These are phyloP conservation scores for Julus scandinavius DNA, from an alignment of 2,888 invertebrate species.

Conservation along the genomic window DNA sequence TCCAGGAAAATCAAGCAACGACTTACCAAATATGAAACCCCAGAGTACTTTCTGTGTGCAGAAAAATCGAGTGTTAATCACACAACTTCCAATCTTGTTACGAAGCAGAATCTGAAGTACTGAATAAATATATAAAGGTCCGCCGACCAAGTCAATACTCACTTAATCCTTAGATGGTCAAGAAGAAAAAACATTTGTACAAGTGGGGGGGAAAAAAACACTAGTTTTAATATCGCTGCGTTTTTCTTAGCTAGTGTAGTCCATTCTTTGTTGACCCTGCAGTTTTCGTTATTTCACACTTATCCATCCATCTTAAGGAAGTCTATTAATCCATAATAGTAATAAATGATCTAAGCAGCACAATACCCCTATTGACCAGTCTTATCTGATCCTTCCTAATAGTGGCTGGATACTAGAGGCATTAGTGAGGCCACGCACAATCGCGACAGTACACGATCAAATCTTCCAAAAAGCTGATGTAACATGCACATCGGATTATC, in stretches of 20 bases:
- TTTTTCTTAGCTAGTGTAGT: neutral
- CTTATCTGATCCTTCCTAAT: conserved; percentile 28
- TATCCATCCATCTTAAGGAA: conserved; percentile 41
- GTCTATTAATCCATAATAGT: conserved; percentile 21
- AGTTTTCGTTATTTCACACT: conserved; percentile 13
- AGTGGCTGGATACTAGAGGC: neutral
- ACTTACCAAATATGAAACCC: conserved; percentile 16
- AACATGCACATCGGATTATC: conserved; percentile 14
- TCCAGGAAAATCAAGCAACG: neutral
- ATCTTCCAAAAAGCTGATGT: neutral
- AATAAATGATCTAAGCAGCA: conserved; percentile 28
- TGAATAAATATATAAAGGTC: neutral
- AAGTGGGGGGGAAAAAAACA: neutral
- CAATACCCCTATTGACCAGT: neutral
- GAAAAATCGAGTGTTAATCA: conserved; percentile 15
- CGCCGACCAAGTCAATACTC: conserved; percentile 21
- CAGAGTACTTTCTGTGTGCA: neutral
- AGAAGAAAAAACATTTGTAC: neutral
- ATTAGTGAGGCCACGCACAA: neutral
- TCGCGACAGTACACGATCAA: neutral
- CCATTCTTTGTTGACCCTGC: neutral
- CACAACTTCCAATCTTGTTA: neutral
- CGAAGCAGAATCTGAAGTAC: conserved; percentile 1
- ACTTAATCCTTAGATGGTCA: conserved; percentile 23
- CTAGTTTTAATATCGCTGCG: neutral